Percentiles rank a stretch among this genome's conserved stretches.
Conservation (phyloP, 2,797 vertebrate genomes). For the Notolepis coatsorum region DNA sequence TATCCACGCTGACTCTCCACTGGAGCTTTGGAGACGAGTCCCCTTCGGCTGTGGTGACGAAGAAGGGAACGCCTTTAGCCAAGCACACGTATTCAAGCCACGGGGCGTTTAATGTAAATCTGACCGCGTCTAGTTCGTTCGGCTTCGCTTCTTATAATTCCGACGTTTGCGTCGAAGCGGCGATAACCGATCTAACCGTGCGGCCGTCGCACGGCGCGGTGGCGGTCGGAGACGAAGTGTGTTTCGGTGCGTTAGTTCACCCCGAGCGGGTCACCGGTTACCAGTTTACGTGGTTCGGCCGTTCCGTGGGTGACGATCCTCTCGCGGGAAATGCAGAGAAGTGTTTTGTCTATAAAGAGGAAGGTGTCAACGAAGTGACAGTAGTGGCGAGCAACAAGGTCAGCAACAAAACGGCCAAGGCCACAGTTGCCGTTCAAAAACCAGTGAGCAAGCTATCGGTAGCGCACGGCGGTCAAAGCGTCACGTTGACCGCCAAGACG, state of each 20-base stretch:
- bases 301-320: conserved; percentile 14
- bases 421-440: conserved; percentile 67
- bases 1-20: conserved; percentile 63
- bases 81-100: conserved; percentile 67
- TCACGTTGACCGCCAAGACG: conserved; percentile 54
- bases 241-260: conserved; percentile 63
- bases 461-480: conserved; percentile 39
- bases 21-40: conserved; percentile 82
- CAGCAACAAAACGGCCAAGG: conserved; percentile 64
- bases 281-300: conserved; percentile 72
- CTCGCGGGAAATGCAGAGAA: conserved; percentile 47
- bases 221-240: conserved; percentile 65
- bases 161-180: conserved; percentile 70
- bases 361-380: conserved; percentile 70
- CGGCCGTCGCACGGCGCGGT: conserved; percentile 39
- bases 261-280: conserved; percentile 56
- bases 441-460: conserved; percentile 64
- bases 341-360: conserved; percentile 74
- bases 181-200: conserved; percentile 62
- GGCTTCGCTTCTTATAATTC: conserved; percentile 44
- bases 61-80: conserved; percentile 58
- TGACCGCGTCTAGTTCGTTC: conserved; percentile 68
- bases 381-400: conserved; percentile 75
- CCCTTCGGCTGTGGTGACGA: conserved; percentile 34
- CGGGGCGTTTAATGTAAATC: conserved; percentile 64